These are phyloP conservation scores for Pogonus chalceus DNA, from an alignment of 1,140 invertebrate genomes.

Conservation along the genomic window DNA sequence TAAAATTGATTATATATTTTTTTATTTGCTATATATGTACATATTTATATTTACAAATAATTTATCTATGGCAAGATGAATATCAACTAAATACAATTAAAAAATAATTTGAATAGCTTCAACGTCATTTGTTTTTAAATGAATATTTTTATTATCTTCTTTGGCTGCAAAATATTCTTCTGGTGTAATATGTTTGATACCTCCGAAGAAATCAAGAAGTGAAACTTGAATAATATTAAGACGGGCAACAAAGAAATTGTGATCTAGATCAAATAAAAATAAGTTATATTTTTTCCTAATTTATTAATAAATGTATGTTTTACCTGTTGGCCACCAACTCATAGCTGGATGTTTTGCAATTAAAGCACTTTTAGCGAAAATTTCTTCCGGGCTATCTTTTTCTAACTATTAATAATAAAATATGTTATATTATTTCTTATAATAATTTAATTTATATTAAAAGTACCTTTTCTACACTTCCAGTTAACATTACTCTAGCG, in stretches of 20 bases:
- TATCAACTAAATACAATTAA: background rate
- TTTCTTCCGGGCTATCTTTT: conserved; percentile 44
- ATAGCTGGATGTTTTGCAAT: conserved; percentile 61
- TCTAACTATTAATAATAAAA: conserved; percentile 43
- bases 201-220: conserved; percentile 68
- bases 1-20: no score
- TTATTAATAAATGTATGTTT: no score
- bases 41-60: no score
- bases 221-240: conserved; percentile 57
- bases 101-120: background rate
- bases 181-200: conserved; percentile 51
- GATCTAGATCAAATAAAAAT: conserved; percentile 39
- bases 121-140: background rate
- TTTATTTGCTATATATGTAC: no score
- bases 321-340: conserved; percentile 49
- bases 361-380: conserved; percentile 49
- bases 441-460: conserved; percentile 2
- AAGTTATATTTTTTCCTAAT: background rate
- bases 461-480: conserved; percentile 54
- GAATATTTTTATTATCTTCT: background rate
- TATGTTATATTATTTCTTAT: conserved; percentile 1
- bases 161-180: conserved; percentile 44
- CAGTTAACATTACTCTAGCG: conserved; percentile 60
- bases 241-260: conserved; percentile 66
- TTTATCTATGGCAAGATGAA: no score